Conservation (phyloP, 2,113 vertebrate genomes). For the Sterrhoptilus dennistouni region DNA sequence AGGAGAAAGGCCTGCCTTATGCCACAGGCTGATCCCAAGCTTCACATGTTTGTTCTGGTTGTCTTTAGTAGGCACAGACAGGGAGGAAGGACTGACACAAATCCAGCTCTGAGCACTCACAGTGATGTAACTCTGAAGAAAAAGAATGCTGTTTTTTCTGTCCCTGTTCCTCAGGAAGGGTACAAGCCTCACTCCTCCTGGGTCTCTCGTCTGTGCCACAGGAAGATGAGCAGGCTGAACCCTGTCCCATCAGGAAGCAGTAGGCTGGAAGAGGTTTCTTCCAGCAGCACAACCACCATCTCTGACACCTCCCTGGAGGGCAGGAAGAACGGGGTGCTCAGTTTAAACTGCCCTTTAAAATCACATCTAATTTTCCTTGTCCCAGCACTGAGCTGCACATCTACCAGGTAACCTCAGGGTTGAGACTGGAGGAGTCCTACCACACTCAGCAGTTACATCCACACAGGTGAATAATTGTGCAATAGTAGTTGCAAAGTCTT, state of each 20-base stretch:
- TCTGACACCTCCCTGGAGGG: not conserved
- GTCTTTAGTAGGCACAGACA: fast-evolving
- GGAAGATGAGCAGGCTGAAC: not conserved
- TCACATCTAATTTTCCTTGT: not conserved
- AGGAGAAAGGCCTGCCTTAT: not conserved
- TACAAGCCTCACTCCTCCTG: not conserved
- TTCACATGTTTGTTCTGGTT: fast-evolving
- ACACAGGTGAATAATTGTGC: fast-evolving
- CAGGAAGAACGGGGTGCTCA: not conserved
- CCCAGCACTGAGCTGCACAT: not conserved
- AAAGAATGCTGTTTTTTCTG: not conserved
- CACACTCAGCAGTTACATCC: not conserved
- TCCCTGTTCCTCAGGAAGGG: not conserved
- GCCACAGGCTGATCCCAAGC: fast-evolving
- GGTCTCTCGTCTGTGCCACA: not conserved
- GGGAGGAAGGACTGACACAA: not conserved
- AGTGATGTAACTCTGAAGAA: too few species aligned
- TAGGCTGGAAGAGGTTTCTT: not conserved
- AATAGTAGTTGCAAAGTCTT: not conserved
- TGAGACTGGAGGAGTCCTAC: not conserved
- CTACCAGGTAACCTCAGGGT: fast-evolving
- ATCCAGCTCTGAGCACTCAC: not conserved
- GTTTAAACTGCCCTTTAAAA: not conserved
- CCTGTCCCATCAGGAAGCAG: not conserved
- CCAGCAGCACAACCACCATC: too few species aligned